Percentiles rank a stretch among this genome's conserved stretches.
Evolutionary conservation across 2,113 vertebrate genomes (phyloP).

Genomic region (Vulpes ferrilata): DNA sequence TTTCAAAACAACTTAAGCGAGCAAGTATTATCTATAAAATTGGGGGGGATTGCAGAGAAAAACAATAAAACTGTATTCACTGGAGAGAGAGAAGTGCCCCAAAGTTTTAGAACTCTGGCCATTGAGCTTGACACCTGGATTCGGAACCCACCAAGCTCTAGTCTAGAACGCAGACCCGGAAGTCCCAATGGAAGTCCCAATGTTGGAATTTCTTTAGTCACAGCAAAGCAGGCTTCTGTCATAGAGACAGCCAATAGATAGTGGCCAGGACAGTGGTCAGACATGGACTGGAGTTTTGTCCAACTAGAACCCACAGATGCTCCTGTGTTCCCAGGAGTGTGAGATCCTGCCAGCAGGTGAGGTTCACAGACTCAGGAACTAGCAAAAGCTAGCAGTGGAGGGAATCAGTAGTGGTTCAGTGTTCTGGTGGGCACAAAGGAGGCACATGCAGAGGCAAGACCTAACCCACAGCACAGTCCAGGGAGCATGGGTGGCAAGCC

Average conservation of each 20-base stretch:
- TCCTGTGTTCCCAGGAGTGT: too few species aligned
- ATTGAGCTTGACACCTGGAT: not conserved
- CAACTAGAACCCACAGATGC: not conserved
- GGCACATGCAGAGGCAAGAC: not conserved
- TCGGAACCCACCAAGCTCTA: not conserved
- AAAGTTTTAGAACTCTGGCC: not conserved
- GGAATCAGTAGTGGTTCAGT: not conserved
- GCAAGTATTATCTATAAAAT: not conserved
- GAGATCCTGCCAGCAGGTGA: not conserved
- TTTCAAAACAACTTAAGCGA: not conserved
- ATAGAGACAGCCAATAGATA: not conserved
- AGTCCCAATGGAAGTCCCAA: fast-evolving
- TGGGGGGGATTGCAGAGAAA: not conserved
- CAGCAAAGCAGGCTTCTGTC: not conserved
- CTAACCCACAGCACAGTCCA: not conserved
- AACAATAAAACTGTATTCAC: not conserved
- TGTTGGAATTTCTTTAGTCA: not conserved
- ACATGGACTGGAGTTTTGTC: not conserved
- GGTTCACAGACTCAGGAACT: not conserved
- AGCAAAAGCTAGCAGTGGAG: not conserved
- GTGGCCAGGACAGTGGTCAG: not conserved
- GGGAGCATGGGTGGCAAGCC: not conserved
- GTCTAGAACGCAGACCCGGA: not conserved
- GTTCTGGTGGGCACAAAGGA: not conserved
- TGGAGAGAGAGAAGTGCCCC: not conserved